Evolutionary conservation across 2,113 vertebrate species (phyloP).

Genomic region (Mirounga angustirostris): DNA sequence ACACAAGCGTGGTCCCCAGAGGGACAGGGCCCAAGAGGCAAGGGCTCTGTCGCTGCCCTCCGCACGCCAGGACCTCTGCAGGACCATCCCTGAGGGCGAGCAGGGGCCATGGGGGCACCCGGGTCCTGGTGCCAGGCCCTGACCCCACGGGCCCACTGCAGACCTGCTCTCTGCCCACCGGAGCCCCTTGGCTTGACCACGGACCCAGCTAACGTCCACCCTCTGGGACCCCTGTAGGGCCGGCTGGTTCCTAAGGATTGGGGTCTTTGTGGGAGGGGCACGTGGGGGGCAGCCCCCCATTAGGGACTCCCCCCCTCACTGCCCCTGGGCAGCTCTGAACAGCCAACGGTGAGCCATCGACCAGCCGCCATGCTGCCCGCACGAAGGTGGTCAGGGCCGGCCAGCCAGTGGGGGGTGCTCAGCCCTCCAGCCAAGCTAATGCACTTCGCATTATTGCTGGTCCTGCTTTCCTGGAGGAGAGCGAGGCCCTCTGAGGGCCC

Average conservation of each 20-base stretch:
- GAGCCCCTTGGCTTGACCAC: rapidly evolving
- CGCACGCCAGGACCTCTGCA: not conserved
- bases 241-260: not conserved
- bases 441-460: not conserved
- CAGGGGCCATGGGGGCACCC: rapidly evolving
- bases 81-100: not conserved
- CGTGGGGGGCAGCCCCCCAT: not conserved
- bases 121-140: not conserved
- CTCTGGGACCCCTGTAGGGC: not conserved
- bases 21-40: not conserved
- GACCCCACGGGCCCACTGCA: not conserved
- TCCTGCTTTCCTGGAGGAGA: conserved; percentile 42
- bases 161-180: not conserved
- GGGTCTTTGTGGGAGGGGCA: not conserved
- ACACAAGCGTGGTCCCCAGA: rapidly evolving
- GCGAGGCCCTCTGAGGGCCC: not conserved
- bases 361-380: rapidly evolving
- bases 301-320: not conserved
- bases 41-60: not conserved
- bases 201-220: not conserved
- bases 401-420: not conserved
- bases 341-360: not conserved
- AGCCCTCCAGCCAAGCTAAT: not conserved
- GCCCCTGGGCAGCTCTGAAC: conserved; percentile 9
- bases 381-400: not conserved